These are phyloP conservation scores for Myxocyprinus asiaticus DNA, from an alignment of 2,113 vertebrate genomes.

Conservation along the genomic window DNA sequence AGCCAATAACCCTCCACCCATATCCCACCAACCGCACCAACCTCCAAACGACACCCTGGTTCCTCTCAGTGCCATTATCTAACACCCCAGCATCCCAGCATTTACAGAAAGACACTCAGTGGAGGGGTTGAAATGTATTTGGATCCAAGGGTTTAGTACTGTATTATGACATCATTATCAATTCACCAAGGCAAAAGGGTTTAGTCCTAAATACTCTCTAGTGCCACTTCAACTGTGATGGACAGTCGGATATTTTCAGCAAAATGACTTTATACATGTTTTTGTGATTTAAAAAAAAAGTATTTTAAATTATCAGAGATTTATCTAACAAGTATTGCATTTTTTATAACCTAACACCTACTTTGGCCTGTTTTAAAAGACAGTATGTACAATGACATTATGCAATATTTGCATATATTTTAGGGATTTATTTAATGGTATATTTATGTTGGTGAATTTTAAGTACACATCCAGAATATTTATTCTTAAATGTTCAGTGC, in stretches of 20 bases:
- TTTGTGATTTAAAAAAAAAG: slow-evolving; percentile 10
- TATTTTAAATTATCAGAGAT: slow-evolving; percentile 32
- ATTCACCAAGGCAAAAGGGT: slow-evolving; percentile 60
- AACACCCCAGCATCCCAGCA: slow-evolving; percentile 59
- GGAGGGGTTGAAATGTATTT: too few species aligned
- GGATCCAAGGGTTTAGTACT: neutral
- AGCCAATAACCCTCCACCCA: slow-evolving; percentile 63
- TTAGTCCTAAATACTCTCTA: neutral
- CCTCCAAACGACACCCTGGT: neutral
- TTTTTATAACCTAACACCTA: slow-evolving; percentile 24
- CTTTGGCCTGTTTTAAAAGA: slow-evolving; percentile 42
- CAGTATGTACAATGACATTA: slow-evolving; percentile 56
- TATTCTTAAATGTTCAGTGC: neutral
- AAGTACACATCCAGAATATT: slow-evolving; percentile 36
- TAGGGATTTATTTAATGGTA: slow-evolving; percentile 66
- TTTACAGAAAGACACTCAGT: slow-evolving; percentile 48
- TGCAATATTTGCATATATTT: slow-evolving; percentile 77
- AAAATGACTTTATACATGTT: neutral
- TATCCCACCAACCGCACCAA: slow-evolving; percentile 23
- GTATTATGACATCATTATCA: slow-evolving; percentile 3
- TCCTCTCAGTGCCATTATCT: slow-evolving; percentile 47
- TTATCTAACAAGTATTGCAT: slow-evolving; percentile 33
- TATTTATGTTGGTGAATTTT: slow-evolving; percentile 67
- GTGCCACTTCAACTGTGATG: slow-evolving; percentile 41
- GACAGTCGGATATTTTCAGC: slow-evolving; percentile 5